A percentile compares a stretch with the other conserved stretches of the same genome.
These are phyloP conservation scores for Tillus elongatus DNA, from an alignment of 2,888 invertebrate species.

Conservation along the genomic window DNA sequence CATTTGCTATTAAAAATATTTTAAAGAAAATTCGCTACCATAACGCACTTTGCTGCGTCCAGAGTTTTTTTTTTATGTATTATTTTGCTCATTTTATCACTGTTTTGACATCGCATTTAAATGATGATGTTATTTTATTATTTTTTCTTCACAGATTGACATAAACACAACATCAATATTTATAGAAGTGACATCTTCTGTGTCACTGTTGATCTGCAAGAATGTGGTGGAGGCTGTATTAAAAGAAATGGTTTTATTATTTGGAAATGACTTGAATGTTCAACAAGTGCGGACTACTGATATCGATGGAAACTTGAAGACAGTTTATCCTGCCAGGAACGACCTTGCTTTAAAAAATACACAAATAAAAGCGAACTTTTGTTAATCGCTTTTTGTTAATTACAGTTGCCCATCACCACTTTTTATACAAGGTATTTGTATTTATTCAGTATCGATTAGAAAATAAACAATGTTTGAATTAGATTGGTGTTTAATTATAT, in stretches of 20 bases:
- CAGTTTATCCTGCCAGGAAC: conserved; percentile 69
- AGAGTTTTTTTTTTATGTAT: too few relatives aligned
- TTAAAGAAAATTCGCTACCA: too few relatives aligned
- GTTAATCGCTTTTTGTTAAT: too few relatives aligned
- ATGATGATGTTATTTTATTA: neutral
- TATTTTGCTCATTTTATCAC: too few relatives aligned
- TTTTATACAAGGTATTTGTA: too few relatives aligned
- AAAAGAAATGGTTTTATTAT: conserved; percentile 51
- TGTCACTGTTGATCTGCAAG: conserved; percentile 55
- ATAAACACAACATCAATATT: conserved; percentile 55
- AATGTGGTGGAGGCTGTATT: conserved; percentile 59
- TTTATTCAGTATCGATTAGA: too few relatives aligned
- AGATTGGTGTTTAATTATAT: too few relatives aligned
- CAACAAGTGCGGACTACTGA: conserved; percentile 66
- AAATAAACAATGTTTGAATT: too few relatives aligned
- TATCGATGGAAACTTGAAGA: conserved; percentile 55
- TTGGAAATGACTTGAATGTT: conserved; percentile 40
- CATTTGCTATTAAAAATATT: too few relatives aligned
- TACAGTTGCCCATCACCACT: too few relatives aligned
- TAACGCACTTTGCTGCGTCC: too few relatives aligned
- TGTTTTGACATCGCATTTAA: conserved; percentile 4
- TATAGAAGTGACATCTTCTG: conserved; percentile 67
- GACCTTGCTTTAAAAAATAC: conserved; percentile 62
- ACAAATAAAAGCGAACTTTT: too few relatives aligned
- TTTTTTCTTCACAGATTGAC: conserved; percentile 51